Evolutionary conservation across 2,888 invertebrate species (phyloP).

Genomic region (Uloborus plumipes): DNA sequence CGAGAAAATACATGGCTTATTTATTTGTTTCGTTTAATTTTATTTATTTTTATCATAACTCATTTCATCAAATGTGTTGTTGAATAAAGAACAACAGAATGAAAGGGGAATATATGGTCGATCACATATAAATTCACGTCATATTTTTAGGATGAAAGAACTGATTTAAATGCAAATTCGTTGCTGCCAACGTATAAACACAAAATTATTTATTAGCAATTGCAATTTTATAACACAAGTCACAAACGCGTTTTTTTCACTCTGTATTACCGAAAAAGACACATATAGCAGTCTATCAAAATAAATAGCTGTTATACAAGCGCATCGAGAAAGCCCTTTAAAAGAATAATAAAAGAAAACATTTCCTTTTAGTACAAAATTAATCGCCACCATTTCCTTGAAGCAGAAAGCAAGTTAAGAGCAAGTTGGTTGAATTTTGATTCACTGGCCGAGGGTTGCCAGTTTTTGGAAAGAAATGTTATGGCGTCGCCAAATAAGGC

Average conservation of each 20-base stretch:
- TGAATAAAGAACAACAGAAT: too few species aligned
- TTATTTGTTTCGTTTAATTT: too few species aligned
- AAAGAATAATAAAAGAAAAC: constrained; percentile 44
- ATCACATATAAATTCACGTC: too few species aligned
- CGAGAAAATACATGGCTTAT: too few species aligned
- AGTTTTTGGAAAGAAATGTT: constrained; percentile 9
- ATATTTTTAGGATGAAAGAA: too few species aligned
- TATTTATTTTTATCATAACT: too few species aligned
- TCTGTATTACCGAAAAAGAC: neutral
- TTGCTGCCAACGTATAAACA: neutral
- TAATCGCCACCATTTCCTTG: constrained; percentile 63
- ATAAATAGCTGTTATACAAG: constrained; percentile 27
- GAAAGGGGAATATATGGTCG: too few species aligned
- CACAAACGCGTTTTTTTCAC: constrained; percentile 22
- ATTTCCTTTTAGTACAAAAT: constrained; percentile 61
- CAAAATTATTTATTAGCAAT: constrained; percentile 4
- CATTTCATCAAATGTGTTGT: too few species aligned
- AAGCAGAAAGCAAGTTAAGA: constrained; percentile 54
- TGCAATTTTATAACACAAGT: constrained; percentile 13
- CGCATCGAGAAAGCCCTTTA: constrained; percentile 28
- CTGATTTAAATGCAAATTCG: too few species aligned
- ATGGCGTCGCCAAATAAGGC: constrained; percentile 6
- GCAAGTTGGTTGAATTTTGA: constrained; percentile 58
- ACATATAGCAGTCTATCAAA: constrained; percentile 18
- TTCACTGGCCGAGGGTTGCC: constrained; percentile 46